These are phyloP conservation scores for Lithophane socia DNA, from an alignment of 2,888 invertebrate species.

Conservation along the genomic window DNA sequence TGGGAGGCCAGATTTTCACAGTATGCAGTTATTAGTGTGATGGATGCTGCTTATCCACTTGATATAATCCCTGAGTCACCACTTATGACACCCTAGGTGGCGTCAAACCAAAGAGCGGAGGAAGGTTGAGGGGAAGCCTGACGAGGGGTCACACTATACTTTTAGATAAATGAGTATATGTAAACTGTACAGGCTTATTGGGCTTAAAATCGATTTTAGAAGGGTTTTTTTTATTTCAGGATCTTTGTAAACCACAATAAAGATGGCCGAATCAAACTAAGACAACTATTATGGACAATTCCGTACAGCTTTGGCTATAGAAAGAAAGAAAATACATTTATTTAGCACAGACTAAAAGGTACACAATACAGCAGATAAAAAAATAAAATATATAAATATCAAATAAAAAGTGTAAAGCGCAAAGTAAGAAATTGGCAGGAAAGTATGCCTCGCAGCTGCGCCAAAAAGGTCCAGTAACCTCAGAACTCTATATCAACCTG, in stretches of 20 bases:
- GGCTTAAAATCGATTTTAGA: background rate
- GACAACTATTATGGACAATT: background rate
- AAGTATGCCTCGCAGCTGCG: too few species aligned
- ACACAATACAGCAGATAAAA: too few species aligned
- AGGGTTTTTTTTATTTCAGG: background rate
- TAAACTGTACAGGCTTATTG: background rate
- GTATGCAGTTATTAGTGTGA: constrained; percentile 46
- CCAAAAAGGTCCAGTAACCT: too few species aligned
- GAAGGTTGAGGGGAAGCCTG: constrained; percentile 29
- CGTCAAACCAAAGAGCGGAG: constrained; percentile 28
- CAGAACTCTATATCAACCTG: too few species aligned
- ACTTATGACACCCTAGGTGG: constrained; percentile 50
- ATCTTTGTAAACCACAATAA: background rate
- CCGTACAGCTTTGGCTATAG: background rate
- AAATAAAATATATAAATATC: too few species aligned
- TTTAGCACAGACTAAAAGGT: too few species aligned
- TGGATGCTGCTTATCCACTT: constrained; percentile 48
- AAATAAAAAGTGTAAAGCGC: too few species aligned
- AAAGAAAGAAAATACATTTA: too few species aligned
- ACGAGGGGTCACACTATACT: constrained; percentile 7
- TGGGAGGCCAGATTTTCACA: constrained; percentile 31
- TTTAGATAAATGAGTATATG: background rate
- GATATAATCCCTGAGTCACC: constrained; percentile 36
- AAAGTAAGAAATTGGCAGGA: too few species aligned
- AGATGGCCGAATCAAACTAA: background rate